Conservation (phyloP, 2,113 vertebrate species). For the Atlantisia rogersi region DNA sequence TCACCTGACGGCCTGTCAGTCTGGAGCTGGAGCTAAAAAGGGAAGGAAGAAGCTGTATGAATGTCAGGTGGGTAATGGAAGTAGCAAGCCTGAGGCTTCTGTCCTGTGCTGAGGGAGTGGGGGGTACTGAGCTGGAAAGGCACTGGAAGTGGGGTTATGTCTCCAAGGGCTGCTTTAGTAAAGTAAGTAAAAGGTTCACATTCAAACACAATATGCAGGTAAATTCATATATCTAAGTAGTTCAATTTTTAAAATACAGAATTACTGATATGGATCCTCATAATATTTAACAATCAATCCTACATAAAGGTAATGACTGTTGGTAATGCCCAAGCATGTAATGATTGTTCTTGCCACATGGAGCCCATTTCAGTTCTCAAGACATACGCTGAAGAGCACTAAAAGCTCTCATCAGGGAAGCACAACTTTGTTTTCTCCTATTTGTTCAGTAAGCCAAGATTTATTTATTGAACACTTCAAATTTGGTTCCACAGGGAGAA, state of each 20-base stretch:
- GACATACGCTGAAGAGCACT: background rate
- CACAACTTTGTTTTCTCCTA: background rate
- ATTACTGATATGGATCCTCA: background rate
- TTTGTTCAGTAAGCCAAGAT: background rate
- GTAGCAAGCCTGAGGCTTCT: background rate
- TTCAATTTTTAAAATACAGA: background rate
- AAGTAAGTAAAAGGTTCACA: background rate
- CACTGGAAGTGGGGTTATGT: accelerated
- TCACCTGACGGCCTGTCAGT: slow-evolving; percentile 95
- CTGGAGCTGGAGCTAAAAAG: slow-evolving; percentile 95
- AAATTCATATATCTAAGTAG: background rate
- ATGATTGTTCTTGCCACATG: background rate
- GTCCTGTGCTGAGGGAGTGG: background rate
- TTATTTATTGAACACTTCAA: background rate
- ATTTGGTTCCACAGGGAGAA: background rate
- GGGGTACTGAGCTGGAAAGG: background rate
- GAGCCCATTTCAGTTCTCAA: background rate
- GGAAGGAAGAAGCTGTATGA: slow-evolving; percentile 98
- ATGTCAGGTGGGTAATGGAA: slow-evolving; percentile 89
- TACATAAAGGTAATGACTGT: background rate
- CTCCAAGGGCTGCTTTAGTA: background rate
- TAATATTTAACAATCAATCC: background rate
- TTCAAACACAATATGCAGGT: background rate
- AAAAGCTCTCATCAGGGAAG: background rate
- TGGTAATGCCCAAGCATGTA: background rate